Base-by-base conservation (phyloP, 2,888 invertebrate species). In the Drosophila borborema region DNA sequence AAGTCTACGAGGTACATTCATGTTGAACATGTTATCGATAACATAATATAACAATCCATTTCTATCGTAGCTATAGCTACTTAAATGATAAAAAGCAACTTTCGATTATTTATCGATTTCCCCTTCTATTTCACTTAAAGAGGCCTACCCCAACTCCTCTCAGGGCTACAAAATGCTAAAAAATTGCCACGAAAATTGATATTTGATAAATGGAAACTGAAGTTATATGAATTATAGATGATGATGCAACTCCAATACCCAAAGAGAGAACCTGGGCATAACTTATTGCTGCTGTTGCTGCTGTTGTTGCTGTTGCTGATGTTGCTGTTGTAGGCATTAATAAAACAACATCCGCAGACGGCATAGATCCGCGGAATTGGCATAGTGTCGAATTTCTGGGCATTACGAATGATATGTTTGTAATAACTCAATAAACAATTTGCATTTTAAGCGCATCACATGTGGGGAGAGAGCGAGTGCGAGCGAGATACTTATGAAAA, bases 401-500 rank as follows among this genome's bases (percentile, higher is more conserved):
- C 73, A 77, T 79, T 81, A 63, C 74, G 56, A 77, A 48, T 60
- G 56, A 81, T 72, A 55, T 73, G 41, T 69, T 59, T 64, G 63
- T 80, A 78, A 78, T 75, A 80, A 73, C 78, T 83, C 71, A 81
- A 80, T 81, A 73, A 71, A 62, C 69, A 80, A 81, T 83, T 69
- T 83, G 78, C 78, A 82, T 80, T 70, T 82, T 45, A 58, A 70
- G 74, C 73, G 51, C 64, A n/a, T 45, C 51, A 46, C 18, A 20
- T 36, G 28, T 28, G 28, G 5, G 3, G 16, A n/a, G n/a, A 53
- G n/a, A 34, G n/a, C 16, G 8, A n/a, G 18, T 20, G 28, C 28
- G 12, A 16, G 14, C 14, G 16, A 18, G 20, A 49, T 9, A 12
- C 34, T 20, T 0, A 3, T 31, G 1, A 16, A 34, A 45, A 36